Conservation (phyloP, 1,140 invertebrate species). For the Parasteatoda tepidariorum region DNA sequence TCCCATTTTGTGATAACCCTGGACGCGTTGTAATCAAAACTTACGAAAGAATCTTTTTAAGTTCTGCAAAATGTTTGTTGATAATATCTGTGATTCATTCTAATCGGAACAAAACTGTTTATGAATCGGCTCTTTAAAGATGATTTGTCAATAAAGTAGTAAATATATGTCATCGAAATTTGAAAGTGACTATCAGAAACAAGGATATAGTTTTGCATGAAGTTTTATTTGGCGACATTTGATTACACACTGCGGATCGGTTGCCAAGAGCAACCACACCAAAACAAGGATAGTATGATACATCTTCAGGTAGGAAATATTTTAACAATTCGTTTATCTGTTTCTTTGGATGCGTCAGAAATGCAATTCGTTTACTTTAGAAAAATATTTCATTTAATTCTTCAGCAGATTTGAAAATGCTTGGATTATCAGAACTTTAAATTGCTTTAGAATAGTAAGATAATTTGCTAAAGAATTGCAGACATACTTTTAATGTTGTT, state of each 20-base stretch:
- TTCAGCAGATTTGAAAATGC: background rate
- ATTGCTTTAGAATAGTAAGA: background rate
- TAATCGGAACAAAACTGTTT: no score
- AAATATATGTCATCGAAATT: no score
- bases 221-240: constrained; percentile 22
- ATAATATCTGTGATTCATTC: no score
- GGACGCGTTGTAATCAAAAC: constrained; percentile 41
- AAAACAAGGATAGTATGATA: background rate
- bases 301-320: constrained; percentile 3
- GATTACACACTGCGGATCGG: background rate
- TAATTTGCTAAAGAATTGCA: no score
- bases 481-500: no score
- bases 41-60: background rate
- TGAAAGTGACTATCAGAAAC: no score
- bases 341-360: background rate
- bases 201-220: background rate
- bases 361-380: background rate
- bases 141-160: no score
- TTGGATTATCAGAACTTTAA: background rate
- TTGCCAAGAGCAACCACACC: constrained; percentile 46
- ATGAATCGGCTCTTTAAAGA: no score
- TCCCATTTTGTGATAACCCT: constrained; percentile 38
- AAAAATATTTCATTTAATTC: background rate
- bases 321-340: background rate
- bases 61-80: constrained; percentile 27